These are phyloP conservation scores for Cochlearius cochlearius DNA, from an alignment of 2,113 vertebrate species.

Conservation along the genomic window DNA sequence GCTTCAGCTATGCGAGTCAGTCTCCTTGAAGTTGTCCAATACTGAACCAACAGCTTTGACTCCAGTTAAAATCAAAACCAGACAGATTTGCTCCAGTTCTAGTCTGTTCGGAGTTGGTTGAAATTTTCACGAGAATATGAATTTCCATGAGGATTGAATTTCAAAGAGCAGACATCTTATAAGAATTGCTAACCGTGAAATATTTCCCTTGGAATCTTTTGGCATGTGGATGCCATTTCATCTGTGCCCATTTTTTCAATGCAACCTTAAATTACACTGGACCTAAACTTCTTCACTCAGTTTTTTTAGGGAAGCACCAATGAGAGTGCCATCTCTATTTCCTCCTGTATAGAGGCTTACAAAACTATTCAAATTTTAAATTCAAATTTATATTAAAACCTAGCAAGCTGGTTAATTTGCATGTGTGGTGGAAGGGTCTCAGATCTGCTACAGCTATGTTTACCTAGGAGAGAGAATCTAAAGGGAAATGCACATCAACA, in stretches of 20 bases:
- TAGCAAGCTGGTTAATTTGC: background rate
- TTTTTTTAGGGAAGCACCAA: background rate
- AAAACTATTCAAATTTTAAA: background rate
- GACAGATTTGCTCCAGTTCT: background rate
- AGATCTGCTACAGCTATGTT: background rate
- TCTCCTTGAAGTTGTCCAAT: background rate
- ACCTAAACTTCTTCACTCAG: background rate
- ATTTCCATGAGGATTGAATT: conserved; percentile 39
- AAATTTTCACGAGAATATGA: conserved; percentile 40
- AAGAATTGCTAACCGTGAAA: conserved; percentile 24
- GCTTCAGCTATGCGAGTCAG: background rate
- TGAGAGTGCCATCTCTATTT: background rate
- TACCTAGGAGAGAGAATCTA: background rate
- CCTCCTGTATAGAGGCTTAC: background rate
- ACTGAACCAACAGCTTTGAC: background rate
- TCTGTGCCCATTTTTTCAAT: background rate
- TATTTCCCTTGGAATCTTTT: conserved; percentile 20
- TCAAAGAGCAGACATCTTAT: conserved; percentile 34
- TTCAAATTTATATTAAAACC: background rate
- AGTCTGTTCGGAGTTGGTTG: background rate
- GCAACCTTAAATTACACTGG: background rate
- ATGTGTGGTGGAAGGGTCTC: background rate
- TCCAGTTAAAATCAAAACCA: conserved; percentile 41
- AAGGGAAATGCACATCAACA: background rate
- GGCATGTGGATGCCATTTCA: background rate